Percentiles rank a stretch among this genome's conserved stretches.
phyloP scores from a whole-genome alignment of 1,140 invertebrate species.

The Conus betulinus region DNA sequence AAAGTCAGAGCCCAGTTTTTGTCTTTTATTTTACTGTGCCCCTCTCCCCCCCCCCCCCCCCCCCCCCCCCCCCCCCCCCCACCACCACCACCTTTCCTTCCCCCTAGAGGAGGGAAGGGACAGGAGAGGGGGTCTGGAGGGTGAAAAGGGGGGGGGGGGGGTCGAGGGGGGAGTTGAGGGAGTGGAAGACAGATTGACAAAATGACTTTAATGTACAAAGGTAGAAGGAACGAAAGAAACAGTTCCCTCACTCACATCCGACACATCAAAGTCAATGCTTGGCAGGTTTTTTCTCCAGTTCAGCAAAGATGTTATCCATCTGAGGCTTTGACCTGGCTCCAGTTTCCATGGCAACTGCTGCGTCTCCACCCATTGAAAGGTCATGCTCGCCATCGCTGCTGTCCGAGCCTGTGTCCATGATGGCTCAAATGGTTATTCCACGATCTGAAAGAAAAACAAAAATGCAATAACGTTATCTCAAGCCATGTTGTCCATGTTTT shows the following conservation, averaged over 20 bases:
- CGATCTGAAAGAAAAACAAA: not conserved
- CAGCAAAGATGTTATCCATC: conserved; percentile 69
- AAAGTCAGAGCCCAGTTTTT: too few relatives aligned
- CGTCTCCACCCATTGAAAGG: not conserved
- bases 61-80: too few relatives aligned
- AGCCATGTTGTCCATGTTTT: too few relatives aligned
- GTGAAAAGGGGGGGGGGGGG: too few relatives aligned
- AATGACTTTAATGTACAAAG: not conserved
- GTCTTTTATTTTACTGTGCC: too few relatives aligned
- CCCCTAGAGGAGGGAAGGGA: too few relatives aligned
- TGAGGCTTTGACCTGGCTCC: conserved; percentile 61
- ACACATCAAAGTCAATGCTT: conserved; percentile 67
- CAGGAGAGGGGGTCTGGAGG: too few relatives aligned
- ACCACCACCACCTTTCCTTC: not conserved
- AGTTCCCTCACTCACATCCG: conserved; percentile 64
- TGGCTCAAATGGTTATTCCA: not conserved
- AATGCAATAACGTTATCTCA: too few relatives aligned
- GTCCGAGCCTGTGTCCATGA: conserved; percentile 37
- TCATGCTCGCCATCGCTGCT: conserved; percentile 29
- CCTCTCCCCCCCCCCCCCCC: too few relatives aligned
- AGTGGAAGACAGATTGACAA: not conserved
- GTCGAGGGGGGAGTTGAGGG: too few relatives aligned
- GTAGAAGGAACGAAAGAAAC: too few relatives aligned
- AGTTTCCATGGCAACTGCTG: not conserved
- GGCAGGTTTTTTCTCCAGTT: conserved; percentile 68